phyloP scores from a whole-genome alignment of 2,113 vertebrate species.

The Psophia crepitans region DNA sequence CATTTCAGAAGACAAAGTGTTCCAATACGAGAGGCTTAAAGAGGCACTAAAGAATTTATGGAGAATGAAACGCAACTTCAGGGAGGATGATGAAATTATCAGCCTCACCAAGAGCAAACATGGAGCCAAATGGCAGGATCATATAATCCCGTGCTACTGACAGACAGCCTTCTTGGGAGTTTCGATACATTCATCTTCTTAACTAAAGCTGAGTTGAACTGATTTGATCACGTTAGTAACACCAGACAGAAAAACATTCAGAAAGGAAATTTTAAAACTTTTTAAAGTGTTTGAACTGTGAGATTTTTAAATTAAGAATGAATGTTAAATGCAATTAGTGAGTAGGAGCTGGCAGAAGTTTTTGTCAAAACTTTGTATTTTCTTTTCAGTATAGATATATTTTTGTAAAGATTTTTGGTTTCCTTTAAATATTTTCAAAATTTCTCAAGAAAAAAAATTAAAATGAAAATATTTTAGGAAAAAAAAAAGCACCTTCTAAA shows the following conservation, averaged over 20 bases:
- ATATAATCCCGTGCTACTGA: neutral
- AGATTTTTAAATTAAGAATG: neutral
- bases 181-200: neutral
- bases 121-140: neutral
- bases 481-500: neutral
- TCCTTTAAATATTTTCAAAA: neutral
- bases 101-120: neutral
- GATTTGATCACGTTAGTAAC: neutral
- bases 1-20: slow-evolving; percentile 30
- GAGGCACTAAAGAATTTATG: slow-evolving; percentile 46
- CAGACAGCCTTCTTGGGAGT: neutral
- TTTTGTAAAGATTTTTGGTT: neutral
- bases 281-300: neutral
- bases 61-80: neutral
- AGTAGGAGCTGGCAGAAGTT: neutral
- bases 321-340: neutral
- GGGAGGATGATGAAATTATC: slow-evolving; percentile 23
- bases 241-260: neutral
- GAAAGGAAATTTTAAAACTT: neutral
- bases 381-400: neutral
- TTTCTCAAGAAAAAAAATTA: neutral
- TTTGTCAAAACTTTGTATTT: neutral
- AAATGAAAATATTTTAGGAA: neutral
- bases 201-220: neutral
- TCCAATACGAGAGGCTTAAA: neutral